A percentile compares a stretch with the other conserved stretches of the same genome.
These are phyloP conservation scores for Dicyrtoma fusca DNA, from an alignment of 2,888 invertebrate species.

Conservation along the genomic window DNA sequence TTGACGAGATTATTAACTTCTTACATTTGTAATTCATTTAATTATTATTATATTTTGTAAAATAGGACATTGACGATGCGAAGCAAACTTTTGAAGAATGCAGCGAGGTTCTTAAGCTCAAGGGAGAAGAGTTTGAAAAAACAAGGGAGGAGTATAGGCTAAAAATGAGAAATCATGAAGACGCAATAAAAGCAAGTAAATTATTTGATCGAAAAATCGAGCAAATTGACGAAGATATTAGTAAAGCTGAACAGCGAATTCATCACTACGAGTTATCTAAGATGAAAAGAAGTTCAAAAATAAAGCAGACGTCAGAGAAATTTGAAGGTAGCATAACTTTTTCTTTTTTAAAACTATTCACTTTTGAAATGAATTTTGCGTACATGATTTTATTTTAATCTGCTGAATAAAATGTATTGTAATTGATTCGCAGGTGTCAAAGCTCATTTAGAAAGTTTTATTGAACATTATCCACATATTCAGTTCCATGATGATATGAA, in stretches of 20 bases:
- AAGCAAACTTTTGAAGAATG: slow-evolving; percentile 63
- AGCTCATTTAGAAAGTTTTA: not conserved
- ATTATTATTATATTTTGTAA: not conserved
- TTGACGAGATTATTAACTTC: too few species aligned
- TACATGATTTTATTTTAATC: slow-evolving; percentile 15
- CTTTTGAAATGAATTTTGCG: not conserved
- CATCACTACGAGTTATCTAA: slow-evolving; percentile 48
- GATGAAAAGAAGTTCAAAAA: slow-evolving; percentile 46
- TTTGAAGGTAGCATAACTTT: slow-evolving; percentile 35
- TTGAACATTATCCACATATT: not conserved
- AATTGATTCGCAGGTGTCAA: not conserved
- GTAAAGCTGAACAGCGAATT: slow-evolving; percentile 41
- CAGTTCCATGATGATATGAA: not conserved
- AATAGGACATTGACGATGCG: slow-evolving; percentile 61
- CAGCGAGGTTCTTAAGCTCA: slow-evolving; percentile 61
- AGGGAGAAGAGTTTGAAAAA: slow-evolving; percentile 60
- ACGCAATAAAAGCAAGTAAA: slow-evolving; percentile 44
- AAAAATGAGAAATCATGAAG: slow-evolving; percentile 18
- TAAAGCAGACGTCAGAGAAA: slow-evolving; percentile 37
- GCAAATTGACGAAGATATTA: slow-evolving; percentile 42
- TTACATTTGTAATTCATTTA: too few species aligned
- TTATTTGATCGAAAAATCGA: slow-evolving; percentile 44
- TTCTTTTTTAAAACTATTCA: not conserved
- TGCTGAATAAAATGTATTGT: not conserved
- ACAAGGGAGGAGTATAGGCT: slow-evolving; percentile 33